phyloP scores from a whole-genome alignment of 2,113 vertebrate genomes.

The Phalacrocorax aristotelis region DNA sequence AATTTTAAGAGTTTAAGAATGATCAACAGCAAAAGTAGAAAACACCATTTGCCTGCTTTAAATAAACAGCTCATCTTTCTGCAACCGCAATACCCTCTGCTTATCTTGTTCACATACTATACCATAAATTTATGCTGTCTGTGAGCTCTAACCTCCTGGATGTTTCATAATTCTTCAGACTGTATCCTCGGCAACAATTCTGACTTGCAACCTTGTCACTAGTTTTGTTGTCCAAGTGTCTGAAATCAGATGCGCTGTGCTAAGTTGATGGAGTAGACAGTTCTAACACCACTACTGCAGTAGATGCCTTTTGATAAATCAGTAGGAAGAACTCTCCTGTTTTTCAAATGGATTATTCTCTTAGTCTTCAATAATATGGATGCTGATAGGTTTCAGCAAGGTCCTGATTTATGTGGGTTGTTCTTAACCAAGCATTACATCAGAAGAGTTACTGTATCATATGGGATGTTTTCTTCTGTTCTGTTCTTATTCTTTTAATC shows the following conservation, averaged over 20 bases:
- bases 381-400: not conserved
- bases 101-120: not conserved
- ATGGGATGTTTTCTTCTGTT: not conserved
- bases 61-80: constrained; percentile 4
- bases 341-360: not conserved
- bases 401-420: not conserved
- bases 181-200: constrained; percentile 34
- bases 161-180: not conserved
- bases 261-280: not conserved
- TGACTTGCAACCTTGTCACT: not conserved
- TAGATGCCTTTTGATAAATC: not conserved
- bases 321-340: not conserved
- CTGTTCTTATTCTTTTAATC: not conserved
- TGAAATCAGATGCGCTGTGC: not conserved
- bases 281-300: not conserved
- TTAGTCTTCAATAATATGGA: not conserved
- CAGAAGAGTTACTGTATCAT: not conserved
- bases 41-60: not conserved
- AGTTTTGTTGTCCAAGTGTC: not conserved
- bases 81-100: not conserved
- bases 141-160: not conserved
- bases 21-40: constrained; percentile 2
- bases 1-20: constrained; percentile 21
- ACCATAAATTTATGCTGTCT: not conserved
- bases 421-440: not conserved